phyloP scores from a whole-genome alignment of 2,888 invertebrate species.

The Cephalotes varians region DNA sequence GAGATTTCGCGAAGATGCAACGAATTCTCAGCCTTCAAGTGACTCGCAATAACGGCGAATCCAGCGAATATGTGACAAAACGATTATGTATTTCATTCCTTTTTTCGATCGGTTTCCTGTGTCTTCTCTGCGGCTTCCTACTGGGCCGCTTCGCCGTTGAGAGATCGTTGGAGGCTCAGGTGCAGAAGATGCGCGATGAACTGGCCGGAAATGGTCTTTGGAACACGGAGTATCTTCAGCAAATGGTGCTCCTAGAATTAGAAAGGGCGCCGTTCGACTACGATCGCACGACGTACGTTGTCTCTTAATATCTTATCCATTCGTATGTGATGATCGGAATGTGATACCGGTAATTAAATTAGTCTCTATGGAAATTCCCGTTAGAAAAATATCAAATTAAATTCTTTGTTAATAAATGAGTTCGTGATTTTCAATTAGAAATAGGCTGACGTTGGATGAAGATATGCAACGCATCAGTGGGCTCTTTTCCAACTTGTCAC shows the following conservation, averaged over 20 bases:
- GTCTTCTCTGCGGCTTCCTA: conserved; percentile 86
- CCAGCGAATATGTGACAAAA: conserved; percentile 86
- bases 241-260: conserved; percentile 71
- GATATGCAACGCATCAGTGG: conserved; percentile 35
- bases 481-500: conserved; percentile 65
- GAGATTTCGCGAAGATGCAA: conserved; percentile 82
- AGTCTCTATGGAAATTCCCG: neutral
- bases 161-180: conserved; percentile 79
- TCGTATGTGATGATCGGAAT: neutral
- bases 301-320: neutral
- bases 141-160: conserved; percentile 86
- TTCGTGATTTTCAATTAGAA: conserved; percentile 35
- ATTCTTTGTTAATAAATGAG: neutral
- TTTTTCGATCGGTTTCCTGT: conserved; percentile 86
- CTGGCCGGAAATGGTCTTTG: conserved; percentile 80
- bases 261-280: conserved; percentile 67
- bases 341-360: neutral
- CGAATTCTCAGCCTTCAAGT: conserved; percentile 86
- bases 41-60: conserved; percentile 82
- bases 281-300: conserved; percentile 61
- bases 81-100: conserved; percentile 86
- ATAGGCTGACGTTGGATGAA: conserved; percentile 44
- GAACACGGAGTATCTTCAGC: conserved; percentile 75
- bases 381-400: neutral
- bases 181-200: conserved; percentile 78